A percentile compares a stretch with the other conserved stretches of the same genome.
phyloP scores from a whole-genome alignment of 2,113 vertebrate genomes.

The Dicrurus megarhynchus region DNA sequence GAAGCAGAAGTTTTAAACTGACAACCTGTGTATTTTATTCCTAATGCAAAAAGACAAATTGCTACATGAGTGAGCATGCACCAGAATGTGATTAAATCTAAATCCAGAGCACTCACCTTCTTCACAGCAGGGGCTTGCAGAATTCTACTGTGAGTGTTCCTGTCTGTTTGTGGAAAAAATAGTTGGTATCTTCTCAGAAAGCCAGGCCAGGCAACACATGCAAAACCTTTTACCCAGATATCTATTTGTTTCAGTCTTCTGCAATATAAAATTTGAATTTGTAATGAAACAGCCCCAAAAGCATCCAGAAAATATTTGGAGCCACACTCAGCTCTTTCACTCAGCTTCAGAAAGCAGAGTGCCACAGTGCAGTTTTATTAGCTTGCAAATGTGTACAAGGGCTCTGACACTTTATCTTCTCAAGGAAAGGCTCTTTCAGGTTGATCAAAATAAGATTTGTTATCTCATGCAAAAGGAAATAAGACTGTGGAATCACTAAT shows the following conservation, averaged over 20 bases:
- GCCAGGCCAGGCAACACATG: not conserved
- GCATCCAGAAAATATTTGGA: not conserved
- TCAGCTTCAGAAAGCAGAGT: not conserved
- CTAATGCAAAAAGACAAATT: conserved; percentile 14
- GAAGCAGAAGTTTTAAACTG: conserved; percentile 32
- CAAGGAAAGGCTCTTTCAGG: not conserved
- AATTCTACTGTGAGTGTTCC: not conserved
- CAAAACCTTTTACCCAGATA: not conserved
- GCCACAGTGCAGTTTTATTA: not conserved
- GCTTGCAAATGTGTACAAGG: not conserved
- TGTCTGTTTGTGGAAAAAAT: not conserved
- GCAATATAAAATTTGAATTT: not conserved
- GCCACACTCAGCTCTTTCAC: not conserved
- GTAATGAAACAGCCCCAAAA: not conserved
- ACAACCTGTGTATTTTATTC: not conserved
- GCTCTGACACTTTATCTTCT: not conserved
- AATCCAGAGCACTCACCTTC: not conserved
- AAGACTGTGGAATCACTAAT: not conserved
- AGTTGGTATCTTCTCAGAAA: not conserved
- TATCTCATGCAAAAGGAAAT: not conserved
- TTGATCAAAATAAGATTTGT: not conserved
- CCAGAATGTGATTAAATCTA: not conserved
- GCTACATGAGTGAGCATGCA: not conserved
- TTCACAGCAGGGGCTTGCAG: not conserved
- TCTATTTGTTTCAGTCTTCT: not conserved